Percentiles rank a stretch among this genome's conserved stretches.
These are phyloP conservation scores for Hybognathus amarus DNA, from an alignment of 2,797 vertebrate genomes.

Conservation along the genomic window DNA sequence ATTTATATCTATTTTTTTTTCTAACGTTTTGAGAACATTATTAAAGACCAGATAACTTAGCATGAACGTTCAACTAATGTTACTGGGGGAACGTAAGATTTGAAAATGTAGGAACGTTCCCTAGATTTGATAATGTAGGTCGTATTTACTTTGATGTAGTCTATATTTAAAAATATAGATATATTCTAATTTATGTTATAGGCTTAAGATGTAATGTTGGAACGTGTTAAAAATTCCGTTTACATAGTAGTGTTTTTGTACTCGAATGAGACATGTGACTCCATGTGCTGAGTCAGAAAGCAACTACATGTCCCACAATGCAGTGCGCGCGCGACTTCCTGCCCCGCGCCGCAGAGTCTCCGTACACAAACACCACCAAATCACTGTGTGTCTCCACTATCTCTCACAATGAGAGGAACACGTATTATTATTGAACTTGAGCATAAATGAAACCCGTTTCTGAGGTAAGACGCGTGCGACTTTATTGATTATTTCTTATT, in stretches of 20 bases:
- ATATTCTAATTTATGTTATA: too few species aligned
- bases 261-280: neutral
- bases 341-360: constrained; percentile 11
- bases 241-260: neutral
- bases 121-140: neutral
- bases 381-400: neutral
- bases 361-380: constrained; percentile 22
- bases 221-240: neutral
- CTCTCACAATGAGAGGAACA: constrained; percentile 40
- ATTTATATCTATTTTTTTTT: too few species aligned
- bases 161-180: neutral
- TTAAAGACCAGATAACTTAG: neutral
- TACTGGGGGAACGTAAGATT: neutral
- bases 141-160: neutral
- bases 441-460: constrained; percentile 4
- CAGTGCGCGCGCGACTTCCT: constrained; percentile 9
- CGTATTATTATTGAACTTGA: neutral
- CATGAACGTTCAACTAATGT: too few species aligned
- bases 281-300: neutral
- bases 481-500: neutral
- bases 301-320: constrained; percentile 37
- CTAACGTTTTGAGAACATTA: neutral
- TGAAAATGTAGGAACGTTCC: neutral
- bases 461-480: constrained; percentile 43
- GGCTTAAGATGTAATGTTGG: neutral